Conservation (phyloP, 2,888 invertebrate species). For the Acleris holmiana region DNA sequence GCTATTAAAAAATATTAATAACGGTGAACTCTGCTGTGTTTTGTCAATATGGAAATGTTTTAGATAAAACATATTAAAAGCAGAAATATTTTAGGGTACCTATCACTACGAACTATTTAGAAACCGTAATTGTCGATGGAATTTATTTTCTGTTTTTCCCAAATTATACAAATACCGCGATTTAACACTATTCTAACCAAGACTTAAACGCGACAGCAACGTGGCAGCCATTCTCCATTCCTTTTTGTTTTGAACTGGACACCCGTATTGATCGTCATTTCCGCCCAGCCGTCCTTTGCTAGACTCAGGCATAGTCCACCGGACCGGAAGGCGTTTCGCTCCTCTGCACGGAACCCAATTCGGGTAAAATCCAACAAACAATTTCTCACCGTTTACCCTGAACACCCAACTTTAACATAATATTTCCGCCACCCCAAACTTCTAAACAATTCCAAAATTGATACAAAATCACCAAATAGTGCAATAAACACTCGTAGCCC, state of each 20-base stretch:
- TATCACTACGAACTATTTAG: too few relatives aligned
- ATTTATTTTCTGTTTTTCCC: too few relatives aligned
- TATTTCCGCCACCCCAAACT: constrained; percentile 12
- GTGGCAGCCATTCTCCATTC: not conserved
- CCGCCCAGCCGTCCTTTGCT: constrained; percentile 19
- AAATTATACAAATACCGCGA: too few relatives aligned
- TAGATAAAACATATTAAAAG: too few relatives aligned
- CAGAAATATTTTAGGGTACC: too few relatives aligned
- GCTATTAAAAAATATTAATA: too few relatives aligned
- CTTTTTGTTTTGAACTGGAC: constrained; percentile 12
- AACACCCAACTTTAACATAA: constrained; percentile 5
- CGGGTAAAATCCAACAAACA: constrained; percentile 13
- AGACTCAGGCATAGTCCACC: constrained; percentile 23
- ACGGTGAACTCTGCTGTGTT: too few relatives aligned
- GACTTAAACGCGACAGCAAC: constrained; percentile 1
- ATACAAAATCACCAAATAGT: constrained; percentile 25
- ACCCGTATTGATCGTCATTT: constrained; percentile 30
- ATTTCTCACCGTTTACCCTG: constrained; percentile 11
- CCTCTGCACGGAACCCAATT: constrained; percentile 5
- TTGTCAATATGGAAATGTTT: too few relatives aligned
- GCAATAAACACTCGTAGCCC: constrained; percentile 24
- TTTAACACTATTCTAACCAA: not conserved
- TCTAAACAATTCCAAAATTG: constrained; percentile 30
- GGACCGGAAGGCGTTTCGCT: constrained; percentile 27
- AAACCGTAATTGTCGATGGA: too few relatives aligned